Evolutionary conservation across 2,797 vertebrate species (phyloP).

Genomic region (Sarcoramphus papa): DNA sequence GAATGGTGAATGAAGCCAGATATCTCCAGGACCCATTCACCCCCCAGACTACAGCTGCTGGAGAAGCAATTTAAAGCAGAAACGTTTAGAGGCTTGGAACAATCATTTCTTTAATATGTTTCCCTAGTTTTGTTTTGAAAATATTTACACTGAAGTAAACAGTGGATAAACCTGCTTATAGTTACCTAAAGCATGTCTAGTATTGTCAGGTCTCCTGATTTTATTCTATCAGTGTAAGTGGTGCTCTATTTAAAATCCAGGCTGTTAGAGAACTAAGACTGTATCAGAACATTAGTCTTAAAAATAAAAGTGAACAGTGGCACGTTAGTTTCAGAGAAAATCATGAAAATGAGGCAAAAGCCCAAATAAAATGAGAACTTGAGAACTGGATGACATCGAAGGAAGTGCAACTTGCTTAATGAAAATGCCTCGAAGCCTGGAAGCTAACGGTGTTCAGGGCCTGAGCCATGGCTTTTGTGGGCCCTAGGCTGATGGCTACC

Average conservation of each 20-base stretch:
- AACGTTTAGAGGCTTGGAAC: neutral
- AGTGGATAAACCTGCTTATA: neutral
- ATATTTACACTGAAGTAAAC: neutral
- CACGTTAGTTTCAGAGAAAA: neutral
- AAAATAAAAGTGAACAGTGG: neutral
- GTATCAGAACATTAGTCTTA: neutral
- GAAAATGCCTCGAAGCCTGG: neutral
- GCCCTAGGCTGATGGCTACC: neutral
- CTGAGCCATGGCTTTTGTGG: neutral
- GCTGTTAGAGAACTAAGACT: neutral
- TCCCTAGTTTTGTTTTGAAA: neutral
- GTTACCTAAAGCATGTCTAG: neutral
- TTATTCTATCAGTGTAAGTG: neutral
- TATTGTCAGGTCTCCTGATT: neutral
- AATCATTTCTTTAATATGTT: neutral
- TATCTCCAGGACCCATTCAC: constrained; percentile 10
- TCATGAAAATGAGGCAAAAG: neutral
- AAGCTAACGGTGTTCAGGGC: neutral
- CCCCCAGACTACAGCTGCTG: neutral
- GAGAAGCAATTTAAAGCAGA: neutral
- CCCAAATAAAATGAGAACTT: neutral
- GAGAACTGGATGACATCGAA: neutral
- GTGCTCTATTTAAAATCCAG: neutral
- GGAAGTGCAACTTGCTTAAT: neutral
- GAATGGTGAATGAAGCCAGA: constrained; percentile 79